These are phyloP conservation scores for Corapipo altera DNA, from an alignment of 2,113 vertebrate species.

Conservation along the genomic window DNA sequence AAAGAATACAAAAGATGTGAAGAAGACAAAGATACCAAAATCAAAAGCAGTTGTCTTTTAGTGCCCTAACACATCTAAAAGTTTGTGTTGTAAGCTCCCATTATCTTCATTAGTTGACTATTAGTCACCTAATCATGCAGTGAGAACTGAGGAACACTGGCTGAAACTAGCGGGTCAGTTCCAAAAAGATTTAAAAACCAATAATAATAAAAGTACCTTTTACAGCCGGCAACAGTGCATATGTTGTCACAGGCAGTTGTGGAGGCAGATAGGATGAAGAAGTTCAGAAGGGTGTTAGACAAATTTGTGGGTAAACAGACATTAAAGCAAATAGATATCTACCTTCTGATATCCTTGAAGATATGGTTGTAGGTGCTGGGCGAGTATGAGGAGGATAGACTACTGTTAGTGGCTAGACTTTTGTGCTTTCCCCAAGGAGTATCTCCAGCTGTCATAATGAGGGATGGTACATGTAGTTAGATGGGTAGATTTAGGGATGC, in stretches of 20 bases:
- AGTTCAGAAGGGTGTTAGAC: not conserved
- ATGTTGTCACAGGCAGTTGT: not conserved
- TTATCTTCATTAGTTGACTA: not conserved
- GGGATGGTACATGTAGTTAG: not conserved
- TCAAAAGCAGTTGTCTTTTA: not conserved
- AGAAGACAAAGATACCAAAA: not conserved
- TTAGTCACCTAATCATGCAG: not conserved
- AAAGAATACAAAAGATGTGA: not conserved
- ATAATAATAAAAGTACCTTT: not conserved
- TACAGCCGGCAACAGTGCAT: not conserved
- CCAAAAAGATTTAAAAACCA: not conserved
- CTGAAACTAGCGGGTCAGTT: not conserved
- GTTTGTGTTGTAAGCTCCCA: not conserved
- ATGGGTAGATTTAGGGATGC: not conserved
- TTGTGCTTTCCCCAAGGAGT: not conserved
- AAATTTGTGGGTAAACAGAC: not conserved
- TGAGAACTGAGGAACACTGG: not conserved
- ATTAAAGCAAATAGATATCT: not conserved
- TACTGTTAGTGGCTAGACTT: not conserved
- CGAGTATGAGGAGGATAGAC: not conserved
- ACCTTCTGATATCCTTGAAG: not conserved
- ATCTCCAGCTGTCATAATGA: not conserved
- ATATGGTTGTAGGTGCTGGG: not conserved
- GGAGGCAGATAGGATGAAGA: not conserved
- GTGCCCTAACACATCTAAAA: not conserved